These are phyloP conservation scores for Pyrrhia umbra DNA, from an alignment of 2,888 invertebrate genomes.

Conservation along the genomic window DNA sequence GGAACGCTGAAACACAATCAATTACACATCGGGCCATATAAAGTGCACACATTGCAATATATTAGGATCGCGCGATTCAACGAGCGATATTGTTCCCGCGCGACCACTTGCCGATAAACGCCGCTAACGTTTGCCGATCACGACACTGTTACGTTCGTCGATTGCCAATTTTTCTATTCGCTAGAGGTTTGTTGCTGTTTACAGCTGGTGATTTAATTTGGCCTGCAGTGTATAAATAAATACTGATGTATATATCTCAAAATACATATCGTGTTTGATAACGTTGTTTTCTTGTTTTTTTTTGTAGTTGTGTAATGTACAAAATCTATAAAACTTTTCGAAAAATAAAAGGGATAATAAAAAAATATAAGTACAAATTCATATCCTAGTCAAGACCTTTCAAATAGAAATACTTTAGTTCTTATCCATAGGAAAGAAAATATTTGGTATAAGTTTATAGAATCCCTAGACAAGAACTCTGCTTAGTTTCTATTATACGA, in stretches of 20 bases:
- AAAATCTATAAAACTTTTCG: too few relatives aligned
- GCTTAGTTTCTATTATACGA: too few relatives aligned
- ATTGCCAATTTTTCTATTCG: slow-evolving; percentile 68
- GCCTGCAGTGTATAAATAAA: slow-evolving; percentile 12
- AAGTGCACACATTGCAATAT: slow-evolving; percentile 65
- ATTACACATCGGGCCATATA: slow-evolving; percentile 67
- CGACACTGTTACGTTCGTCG: slow-evolving; percentile 56
- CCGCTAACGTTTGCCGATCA: slow-evolving; percentile 71
- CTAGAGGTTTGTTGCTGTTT: slow-evolving; percentile 50
- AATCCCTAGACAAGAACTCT: too few relatives aligned
- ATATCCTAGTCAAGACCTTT: too few relatives aligned
- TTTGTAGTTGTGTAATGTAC: not conserved
- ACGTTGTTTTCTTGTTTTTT: not conserved
- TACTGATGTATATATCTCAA: not conserved
- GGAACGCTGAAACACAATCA: slow-evolving; percentile 63
- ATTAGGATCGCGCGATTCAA: slow-evolving; percentile 68
- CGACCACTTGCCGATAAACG: slow-evolving; percentile 74
- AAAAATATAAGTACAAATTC: too few relatives aligned
- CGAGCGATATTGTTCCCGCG: slow-evolving; percentile 77
- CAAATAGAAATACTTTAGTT: too few relatives aligned
- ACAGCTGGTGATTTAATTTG: slow-evolving; percentile 42
- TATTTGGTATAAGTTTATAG: too few relatives aligned
- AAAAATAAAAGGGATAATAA: too few relatives aligned
- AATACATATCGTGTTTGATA: not conserved
- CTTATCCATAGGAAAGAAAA: too few relatives aligned